Base-by-base conservation (phyloP, 2,797 vertebrate species). In the Brachymystax lenok region DNA sequence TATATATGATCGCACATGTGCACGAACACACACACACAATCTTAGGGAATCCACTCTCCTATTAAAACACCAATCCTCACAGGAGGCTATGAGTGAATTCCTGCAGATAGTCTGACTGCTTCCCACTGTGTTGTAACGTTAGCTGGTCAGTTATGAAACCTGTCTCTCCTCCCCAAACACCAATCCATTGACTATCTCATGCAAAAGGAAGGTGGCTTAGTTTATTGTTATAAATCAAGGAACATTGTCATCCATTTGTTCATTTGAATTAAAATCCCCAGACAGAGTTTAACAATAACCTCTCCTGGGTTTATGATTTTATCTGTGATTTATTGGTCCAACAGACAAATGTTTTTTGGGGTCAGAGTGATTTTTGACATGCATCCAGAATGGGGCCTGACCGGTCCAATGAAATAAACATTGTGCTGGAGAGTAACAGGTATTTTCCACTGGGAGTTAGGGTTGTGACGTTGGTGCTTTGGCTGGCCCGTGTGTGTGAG, bases 401-500 rank as follows among this genome's bases (percentile, higher is more conserved):
- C 73, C 73, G 69, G 75, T 85, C 85, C 85, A 86, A 85, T 77
- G 80, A 84, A 85, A 83, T 88, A 83, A 88, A 88, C 80, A 79
- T 17, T 16, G n/a, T 24, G 56, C 76, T 74, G 78, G 80, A 80
- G 76, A 83, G 80, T 83, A 85, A 82, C 85, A 82, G 84, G 79
- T 84, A 84, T 88, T 89, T 89, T 88, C 88, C 88, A 80, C 83
- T 77, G 75, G 73, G 77, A 61, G 79, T 83, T 82, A 77, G 77
- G 78, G 75, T 79, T 79, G 64, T 67, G 64, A 66, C 64, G 64
- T 66, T 28, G 64, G 64, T 66, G 64, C 13, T 4, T 66, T 66
- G 64, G 64, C 64, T 19, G 6, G 10, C 19, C 17, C 12, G 21
- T 64, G 61, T 33, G 33, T 33, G 33, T 33, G 33, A 6, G 33